Conservation (phyloP, 2,113 vertebrate genomes). For the Pterocles gutturalis region DNA sequence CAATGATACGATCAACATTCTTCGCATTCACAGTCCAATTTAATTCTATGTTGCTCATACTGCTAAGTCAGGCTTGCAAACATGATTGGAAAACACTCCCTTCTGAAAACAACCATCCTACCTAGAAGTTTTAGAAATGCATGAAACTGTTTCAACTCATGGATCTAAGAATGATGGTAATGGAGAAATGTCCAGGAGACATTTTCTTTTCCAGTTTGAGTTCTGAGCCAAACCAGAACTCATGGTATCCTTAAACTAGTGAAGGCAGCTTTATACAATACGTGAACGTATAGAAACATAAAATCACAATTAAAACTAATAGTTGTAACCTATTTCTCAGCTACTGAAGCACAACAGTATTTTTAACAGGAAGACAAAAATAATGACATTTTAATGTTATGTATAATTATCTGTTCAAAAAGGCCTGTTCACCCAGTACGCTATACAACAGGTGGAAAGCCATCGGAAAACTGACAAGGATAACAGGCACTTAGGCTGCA, state of each 20-base stretch:
- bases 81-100: not conserved
- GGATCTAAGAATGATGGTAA: not conserved
- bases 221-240: not conserved
- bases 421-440: not conserved
- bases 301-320: not conserved
- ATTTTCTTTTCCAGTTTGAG: not conserved
- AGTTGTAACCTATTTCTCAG: not conserved
- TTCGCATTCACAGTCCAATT: not conserved
- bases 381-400: not conserved
- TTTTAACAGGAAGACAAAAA: conserved; percentile 8
- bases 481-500: not conserved
- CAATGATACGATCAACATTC: accelerated
- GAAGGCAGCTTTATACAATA: not conserved
- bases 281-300: not conserved
- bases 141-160: not conserved
- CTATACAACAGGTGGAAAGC: not conserved
- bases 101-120: not conserved
- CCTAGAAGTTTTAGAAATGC: not conserved
- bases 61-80: not conserved
- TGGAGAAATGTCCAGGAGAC: not conserved
- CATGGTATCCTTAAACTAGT: not conserved
- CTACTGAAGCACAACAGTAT: not conserved
- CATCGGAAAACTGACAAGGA: not conserved
- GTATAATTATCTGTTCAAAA: not conserved
- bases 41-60: not conserved